Evolutionary conservation across 2,888 invertebrate genomes (phyloP).

Genomic region (Melanchra persicariae): DNA sequence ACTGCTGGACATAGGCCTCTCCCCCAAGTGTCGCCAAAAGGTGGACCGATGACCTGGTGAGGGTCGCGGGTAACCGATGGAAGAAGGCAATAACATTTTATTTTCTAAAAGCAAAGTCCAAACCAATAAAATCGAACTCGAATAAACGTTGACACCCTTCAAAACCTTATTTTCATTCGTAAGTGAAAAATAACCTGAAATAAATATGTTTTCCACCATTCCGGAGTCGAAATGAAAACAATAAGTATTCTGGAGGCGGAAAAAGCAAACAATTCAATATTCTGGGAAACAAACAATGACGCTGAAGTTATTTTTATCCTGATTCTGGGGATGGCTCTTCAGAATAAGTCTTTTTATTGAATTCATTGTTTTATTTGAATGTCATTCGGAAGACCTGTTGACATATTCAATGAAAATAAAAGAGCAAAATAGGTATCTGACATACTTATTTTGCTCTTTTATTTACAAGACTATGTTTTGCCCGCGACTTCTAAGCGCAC

Average conservation of each 20-base stretch:
- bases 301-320: conserved; percentile 16
- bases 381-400: conserved; percentile 7
- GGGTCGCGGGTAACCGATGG: too few relatives aligned
- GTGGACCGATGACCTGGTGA: too few relatives aligned
- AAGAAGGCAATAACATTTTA: background rate
- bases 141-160: conserved; percentile 12
- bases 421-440: too few relatives aligned
- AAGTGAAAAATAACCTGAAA: conserved; percentile 48
- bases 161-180: conserved; percentile 12
- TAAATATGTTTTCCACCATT: conserved; percentile 52
- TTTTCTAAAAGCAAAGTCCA: background rate
- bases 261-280: conserved; percentile 42
- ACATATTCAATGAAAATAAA: too few relatives aligned
- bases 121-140: conserved; percentile 11
- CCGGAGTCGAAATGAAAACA: conserved; percentile 38
- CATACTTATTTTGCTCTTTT: too few relatives aligned
- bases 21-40: too few relatives aligned
- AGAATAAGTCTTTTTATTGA: background rate
- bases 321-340: background rate
- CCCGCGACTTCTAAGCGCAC: too few relatives aligned
- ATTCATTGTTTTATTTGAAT: conserved; percentile 14
- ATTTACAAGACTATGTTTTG: too few relatives aligned
- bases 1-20: too few relatives aligned
- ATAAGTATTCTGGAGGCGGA: conserved; percentile 26
- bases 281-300: conserved; percentile 33